A percentile compares a stretch with the other conserved stretches of the same genome.
Conservation (phyloP, 2,113 vertebrate genomes). For the Emydocephalus ijimae region DNA sequence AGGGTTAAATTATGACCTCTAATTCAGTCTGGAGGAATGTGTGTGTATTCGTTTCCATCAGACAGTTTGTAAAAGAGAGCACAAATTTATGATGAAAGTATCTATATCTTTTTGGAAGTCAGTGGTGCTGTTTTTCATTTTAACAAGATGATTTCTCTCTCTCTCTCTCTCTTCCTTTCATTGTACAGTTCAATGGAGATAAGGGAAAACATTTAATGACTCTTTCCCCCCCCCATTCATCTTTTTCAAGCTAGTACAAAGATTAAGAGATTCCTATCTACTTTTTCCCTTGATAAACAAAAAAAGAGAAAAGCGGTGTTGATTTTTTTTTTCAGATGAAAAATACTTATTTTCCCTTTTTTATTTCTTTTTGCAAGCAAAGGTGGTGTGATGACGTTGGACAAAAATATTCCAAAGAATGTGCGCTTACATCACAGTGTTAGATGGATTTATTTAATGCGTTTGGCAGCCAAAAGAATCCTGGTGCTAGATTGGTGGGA, state of each 20-base stretch:
- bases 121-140: neutral
- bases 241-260: conserved; percentile 48
- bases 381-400: neutral
- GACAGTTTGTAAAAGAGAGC: neutral
- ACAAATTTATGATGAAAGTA: neutral
- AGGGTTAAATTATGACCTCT: conserved; percentile 33
- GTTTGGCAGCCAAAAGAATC: conserved; percentile 1
- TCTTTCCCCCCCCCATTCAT: conserved; percentile 10
- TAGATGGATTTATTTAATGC: conserved; percentile 23
- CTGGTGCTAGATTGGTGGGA: neutral
- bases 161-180: neutral
- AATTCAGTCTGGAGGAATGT: neutral
- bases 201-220: conserved; percentile 12
- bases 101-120: neutral
- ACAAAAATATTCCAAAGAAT: neutral
- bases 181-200: neutral
- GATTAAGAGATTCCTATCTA: conserved; percentile 18
- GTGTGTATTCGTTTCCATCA: conserved; percentile 13
- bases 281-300: conserved; percentile 27
- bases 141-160: neutral
- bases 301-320: neutral
- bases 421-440: neutral
- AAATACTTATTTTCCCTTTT: conserved; percentile 5
- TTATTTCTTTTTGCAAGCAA: conserved; percentile 11
- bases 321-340: conserved; percentile 1